Percentiles rank a stretch among this genome's conserved stretches.
Conservation (phyloP, 2,888 invertebrate genomes). For the Cyclophora albipunctata region DNA sequence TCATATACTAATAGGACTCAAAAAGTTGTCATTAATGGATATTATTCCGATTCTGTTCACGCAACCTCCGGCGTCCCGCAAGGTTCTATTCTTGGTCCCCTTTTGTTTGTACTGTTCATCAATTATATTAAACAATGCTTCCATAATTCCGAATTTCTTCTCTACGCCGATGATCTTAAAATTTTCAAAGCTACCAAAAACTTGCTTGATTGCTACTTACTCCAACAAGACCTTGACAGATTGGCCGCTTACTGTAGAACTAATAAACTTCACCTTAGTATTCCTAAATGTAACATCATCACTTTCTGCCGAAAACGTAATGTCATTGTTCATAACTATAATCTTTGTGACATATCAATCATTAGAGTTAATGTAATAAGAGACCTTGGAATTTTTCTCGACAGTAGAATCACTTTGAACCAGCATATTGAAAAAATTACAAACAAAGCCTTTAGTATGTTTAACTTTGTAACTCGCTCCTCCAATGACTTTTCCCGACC, state of each 20-base stretch:
- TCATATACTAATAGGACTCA: slow-evolving; percentile 8
- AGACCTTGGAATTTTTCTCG: neutral
- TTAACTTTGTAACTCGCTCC: too few species aligned
- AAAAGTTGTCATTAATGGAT: slow-evolving; percentile 4
- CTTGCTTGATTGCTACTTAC: too few species aligned
- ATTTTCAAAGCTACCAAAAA: too few species aligned
- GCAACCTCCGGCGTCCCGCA: slow-evolving; percentile 6
- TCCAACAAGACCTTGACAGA: too few species aligned
- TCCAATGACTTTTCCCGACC: neutral
- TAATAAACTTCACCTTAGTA: slow-evolving; percentile 4
- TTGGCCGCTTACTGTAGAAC: neutral
- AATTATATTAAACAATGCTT: too few species aligned
- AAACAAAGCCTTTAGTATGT: too few species aligned
- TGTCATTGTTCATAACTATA: too few species aligned
- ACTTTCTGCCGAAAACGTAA: too few species aligned
- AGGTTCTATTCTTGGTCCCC: slow-evolving; percentile 6
- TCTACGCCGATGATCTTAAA: slow-evolving; percentile 8
- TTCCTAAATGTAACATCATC: slow-evolving; percentile 2
- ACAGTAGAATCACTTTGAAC: slow-evolving; percentile 1
- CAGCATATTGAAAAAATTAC: neutral
- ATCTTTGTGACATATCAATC: too few species aligned
- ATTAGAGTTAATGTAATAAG: too few species aligned
- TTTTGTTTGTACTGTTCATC: too few species aligned
- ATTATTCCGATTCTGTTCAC: slow-evolving; percentile 1
- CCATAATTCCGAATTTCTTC: neutral